Evolutionary conservation across 2,113 vertebrate genomes (phyloP).

Genomic region (Aphyosemion australe): DNA sequence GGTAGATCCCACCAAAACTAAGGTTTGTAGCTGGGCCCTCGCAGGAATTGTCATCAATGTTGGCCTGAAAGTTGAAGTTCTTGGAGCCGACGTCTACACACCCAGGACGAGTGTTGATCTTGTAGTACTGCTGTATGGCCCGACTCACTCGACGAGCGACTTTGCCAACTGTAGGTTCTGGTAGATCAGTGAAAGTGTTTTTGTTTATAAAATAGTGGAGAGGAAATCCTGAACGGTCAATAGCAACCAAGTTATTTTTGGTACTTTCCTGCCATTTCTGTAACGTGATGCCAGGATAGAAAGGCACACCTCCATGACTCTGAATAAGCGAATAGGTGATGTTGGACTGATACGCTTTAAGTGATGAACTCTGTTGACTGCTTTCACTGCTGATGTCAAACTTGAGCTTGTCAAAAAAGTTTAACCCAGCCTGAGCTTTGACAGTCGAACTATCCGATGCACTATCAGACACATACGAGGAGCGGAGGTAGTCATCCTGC

Average conservation of each 20-base stretch:
- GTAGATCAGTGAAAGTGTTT: constrained; percentile 81
- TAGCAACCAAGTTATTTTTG: constrained; percentile 87
- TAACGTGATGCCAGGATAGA: constrained; percentile 91
- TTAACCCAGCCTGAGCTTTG: constrained; percentile 68
- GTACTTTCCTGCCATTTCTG: constrained; percentile 88
- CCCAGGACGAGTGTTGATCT: constrained; percentile 85
- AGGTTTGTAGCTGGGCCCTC: constrained; percentile 81
- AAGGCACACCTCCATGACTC: constrained; percentile 82
- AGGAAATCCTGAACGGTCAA: constrained; percentile 87
- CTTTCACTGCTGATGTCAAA: constrained; percentile 51
- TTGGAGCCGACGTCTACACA: constrained; percentile 79
- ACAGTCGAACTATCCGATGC: constrained; percentile 51
- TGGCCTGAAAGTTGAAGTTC: constrained; percentile 93
- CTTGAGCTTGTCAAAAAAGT: constrained; percentile 80
- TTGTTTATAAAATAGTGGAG: constrained; percentile 83
- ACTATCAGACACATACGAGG: constrained; percentile 79
- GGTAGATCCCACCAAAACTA: constrained; percentile 88
- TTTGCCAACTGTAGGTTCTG: constrained; percentile 79
- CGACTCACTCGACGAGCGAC: constrained; percentile 71
- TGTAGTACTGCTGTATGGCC: constrained; percentile 84
- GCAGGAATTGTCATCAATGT: constrained; percentile 85
- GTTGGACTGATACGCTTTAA: constrained; percentile 81
- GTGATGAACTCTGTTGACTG: constrained; percentile 39
- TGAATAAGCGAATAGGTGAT: constrained; percentile 83
- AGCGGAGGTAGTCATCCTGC: constrained; percentile 86